A percentile compares a stretch with the other conserved stretches of the same genome.
Evolutionary conservation across 2,113 vertebrate species (phyloP).

Genomic region (Clarias batrachus): DNA sequence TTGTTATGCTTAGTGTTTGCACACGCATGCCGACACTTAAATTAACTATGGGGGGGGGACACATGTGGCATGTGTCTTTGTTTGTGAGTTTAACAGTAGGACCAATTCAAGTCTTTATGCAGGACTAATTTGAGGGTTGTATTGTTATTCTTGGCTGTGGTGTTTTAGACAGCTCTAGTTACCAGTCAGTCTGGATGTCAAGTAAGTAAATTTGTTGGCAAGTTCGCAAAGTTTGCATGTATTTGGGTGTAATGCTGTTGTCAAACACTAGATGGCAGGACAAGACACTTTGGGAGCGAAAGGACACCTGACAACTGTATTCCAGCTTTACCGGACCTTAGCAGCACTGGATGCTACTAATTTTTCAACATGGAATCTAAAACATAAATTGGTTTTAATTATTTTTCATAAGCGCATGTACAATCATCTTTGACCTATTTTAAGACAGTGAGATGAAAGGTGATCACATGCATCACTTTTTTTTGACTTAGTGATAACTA

Average conservation of each 20-base stretch:
- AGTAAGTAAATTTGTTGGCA: neutral
- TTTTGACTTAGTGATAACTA: neutral
- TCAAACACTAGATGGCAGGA: constrained; percentile 46
- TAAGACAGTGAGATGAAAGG: neutral
- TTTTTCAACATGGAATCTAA: neutral
- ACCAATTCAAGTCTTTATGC: neutral
- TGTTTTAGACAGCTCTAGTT: neutral
- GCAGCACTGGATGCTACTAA: neutral
- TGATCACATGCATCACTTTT: neutral
- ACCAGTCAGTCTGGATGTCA: neutral
- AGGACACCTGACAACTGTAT: neutral
- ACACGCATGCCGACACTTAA: neutral
- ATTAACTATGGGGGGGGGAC: neutral
- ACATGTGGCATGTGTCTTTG: neutral
- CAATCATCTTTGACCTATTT: neutral
- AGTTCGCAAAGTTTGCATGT: neutral
- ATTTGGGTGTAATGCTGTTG: neutral
- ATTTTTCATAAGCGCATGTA: neutral
- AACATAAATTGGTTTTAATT: neutral
- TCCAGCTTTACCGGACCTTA: neutral
- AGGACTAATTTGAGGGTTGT: neutral
- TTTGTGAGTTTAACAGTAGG: neutral
- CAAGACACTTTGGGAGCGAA: neutral
- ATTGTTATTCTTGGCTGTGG: neutral
- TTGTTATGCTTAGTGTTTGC: neutral